Evolutionary conservation across 2,113 vertebrate genomes (phyloP).

Genomic region (Proterorhinus semilunaris): DNA sequence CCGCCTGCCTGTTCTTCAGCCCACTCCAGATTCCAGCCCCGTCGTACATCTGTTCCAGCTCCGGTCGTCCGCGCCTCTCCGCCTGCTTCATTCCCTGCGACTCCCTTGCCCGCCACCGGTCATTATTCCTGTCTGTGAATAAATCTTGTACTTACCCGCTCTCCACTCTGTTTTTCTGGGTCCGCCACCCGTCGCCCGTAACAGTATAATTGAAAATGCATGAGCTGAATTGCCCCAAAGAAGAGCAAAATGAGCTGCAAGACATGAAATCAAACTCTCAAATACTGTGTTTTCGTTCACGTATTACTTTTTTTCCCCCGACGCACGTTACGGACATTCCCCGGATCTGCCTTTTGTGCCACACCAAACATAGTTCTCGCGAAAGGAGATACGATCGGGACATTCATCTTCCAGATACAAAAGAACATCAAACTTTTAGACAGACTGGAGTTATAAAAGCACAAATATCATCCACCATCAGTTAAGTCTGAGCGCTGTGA

Average conservation of each 20-base stretch:
- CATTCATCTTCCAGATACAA: background rate
- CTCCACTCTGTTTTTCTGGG: too few species aligned
- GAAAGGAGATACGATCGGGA: background rate
- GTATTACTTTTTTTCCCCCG: background rate
- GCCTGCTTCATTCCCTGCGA: too few species aligned
- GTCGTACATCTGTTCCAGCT: too few species aligned
- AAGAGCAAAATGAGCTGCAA: background rate
- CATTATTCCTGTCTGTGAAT: too few species aligned
- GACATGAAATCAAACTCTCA: background rate
- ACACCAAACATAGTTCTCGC: background rate
- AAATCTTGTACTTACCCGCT: too few species aligned
- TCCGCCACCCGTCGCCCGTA: too few species aligned
- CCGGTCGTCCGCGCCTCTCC: too few species aligned
- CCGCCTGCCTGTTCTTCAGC: too few species aligned
- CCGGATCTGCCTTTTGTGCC: background rate
- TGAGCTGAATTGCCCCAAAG: too few species aligned
- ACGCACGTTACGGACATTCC: background rate
- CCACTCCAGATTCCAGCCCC: too few species aligned
- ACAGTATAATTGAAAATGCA: too few species aligned
- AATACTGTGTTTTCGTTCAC: background rate
- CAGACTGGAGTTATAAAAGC: background rate
- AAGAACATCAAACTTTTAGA: background rate
- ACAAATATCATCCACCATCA: constrained; percentile 6
- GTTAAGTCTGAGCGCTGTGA: constrained; percentile 6
- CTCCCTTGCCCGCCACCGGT: too few species aligned